Evolutionary conservation across 2,888 invertebrate genomes (phyloP).

Genomic region (Gortyna flavago): DNA sequence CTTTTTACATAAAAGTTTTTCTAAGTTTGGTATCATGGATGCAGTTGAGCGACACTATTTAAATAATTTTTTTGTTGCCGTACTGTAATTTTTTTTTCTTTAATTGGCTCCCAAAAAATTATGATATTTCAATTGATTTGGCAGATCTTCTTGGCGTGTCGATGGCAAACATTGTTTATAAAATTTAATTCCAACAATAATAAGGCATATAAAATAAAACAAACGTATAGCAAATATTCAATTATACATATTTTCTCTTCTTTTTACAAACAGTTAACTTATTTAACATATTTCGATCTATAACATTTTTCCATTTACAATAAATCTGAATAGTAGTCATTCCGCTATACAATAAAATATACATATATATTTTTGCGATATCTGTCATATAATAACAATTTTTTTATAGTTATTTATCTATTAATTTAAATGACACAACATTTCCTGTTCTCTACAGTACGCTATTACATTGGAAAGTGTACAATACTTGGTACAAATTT

Average conservation of each 20-base stretch:
- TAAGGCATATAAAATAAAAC: conserved; percentile 77
- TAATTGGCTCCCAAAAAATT: background rate
- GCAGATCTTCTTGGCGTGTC: background rate
- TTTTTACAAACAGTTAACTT: conserved; percentile 90
- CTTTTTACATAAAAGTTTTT: conserved; percentile 14
- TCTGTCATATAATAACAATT: conserved; percentile 85
- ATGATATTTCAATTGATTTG: background rate
- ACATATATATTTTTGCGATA: conserved; percentile 86
- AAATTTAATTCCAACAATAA: background rate
- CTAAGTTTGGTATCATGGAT: background rate
- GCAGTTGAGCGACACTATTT: conserved; percentile 1
- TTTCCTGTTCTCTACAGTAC: conserved; percentile 82
- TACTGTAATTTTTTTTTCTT: background rate
- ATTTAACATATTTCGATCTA: conserved; percentile 88
- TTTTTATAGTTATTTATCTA: conserved; percentile 85
- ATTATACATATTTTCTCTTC: conserved; percentile 89
- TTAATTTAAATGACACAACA: conserved; percentile 87
- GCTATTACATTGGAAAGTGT: conserved; percentile 79
- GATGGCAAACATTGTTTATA: background rate
- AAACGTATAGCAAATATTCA: conserved; percentile 87
- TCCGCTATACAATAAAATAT: conserved; percentile 90
- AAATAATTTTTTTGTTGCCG: background rate
- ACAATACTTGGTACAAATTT: conserved; percentile 60
- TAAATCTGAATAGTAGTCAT: conserved; percentile 88
- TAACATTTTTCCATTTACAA: conserved; percentile 89